Evolutionary conservation across 2,888 invertebrate genomes (phyloP), one percentile per base, ranked within the genome.

Genomic region (Athripsodes cinereus): DNA sequence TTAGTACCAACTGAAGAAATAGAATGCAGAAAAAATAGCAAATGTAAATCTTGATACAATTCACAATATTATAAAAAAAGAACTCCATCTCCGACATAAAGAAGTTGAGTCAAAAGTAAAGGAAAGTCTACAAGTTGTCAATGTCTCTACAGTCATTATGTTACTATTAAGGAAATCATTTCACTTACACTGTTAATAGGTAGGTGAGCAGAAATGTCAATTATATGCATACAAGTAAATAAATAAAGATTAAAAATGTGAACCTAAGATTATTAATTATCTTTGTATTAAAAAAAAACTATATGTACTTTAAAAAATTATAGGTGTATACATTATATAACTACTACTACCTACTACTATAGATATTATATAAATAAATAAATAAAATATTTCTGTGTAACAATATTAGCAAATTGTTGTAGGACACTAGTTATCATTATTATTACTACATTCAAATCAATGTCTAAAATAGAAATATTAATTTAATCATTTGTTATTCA

Each of bases 191-290:
- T 48, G 55, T 51, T 59, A 58, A 52, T 54, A 40, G 2, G 61
- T 63, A 63, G 63, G 63, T 63, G 63, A 61, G 57, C 47, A 55
- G 59, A 61, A 61, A 63, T 50, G 63, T 63, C 63, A 63, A 63
- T 63, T 63, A 63, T 63, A 52, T 48, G 57, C 57, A 55, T 60
- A 57, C 53, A 60, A 57, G 51, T 48, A 54, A 57, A 57, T 20
- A 53, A 53, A 40, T 57, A 53, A 59, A 60, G 46, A 54, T 49
- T 50, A 50, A 59, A 52, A 47, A 48, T 59, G 13, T 40, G 40
- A 40, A 40, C 40, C 5, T 40, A 40, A 40, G 40, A 56, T n/a
- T n/a, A n/a, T n/a, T n/a, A n/a, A 53, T 46, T 47, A 57, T 57
- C 47, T 57, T 19, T 55, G 48, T 48, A 48, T 21, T n/a, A n/a